Evolutionary conservation across 2,797 vertebrate genomes (phyloP).

Genomic region (Sebastes alutus): DNA sequence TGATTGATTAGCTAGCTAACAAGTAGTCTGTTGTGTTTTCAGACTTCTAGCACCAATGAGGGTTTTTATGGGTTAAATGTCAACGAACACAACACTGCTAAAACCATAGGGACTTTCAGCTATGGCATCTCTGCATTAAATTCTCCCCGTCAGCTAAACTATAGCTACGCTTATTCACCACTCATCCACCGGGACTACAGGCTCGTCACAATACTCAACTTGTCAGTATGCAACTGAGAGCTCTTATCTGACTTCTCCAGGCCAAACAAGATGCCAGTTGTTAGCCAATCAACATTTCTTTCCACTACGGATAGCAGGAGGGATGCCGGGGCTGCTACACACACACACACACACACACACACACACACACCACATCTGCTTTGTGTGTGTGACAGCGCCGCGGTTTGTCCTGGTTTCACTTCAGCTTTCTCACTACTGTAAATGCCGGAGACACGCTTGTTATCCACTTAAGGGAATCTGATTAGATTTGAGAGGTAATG

Average conservation of each 20-base stretch:
- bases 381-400: conserved; percentile 68
- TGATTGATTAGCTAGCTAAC: not conserved
- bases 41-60: not conserved
- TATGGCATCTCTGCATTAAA: conserved; percentile 39
- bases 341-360: conserved; percentile 33
- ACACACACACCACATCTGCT: conserved; percentile 61
- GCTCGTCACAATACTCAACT: conserved; percentile 71
- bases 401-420: conserved; percentile 76
- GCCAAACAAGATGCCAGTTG: conserved; percentile 78
- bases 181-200: conserved; percentile 45
- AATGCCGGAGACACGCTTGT: conserved; percentile 82
- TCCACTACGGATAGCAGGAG: conserved; percentile 52
- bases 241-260: conserved; percentile 65
- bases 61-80: not conserved
- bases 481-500: conserved; percentile 82
- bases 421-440: conserved; percentile 79
- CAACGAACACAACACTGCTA: not conserved
- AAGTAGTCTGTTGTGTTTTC: not conserved
- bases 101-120: not conserved
- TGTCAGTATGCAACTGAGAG: conserved; percentile 69
- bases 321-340: conserved; percentile 58
- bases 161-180: conserved; percentile 44
- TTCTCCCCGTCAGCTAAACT: conserved; percentile 49
- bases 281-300: conserved; percentile 74
- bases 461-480: conserved; percentile 79